Conservation (phyloP, 2,113 vertebrate species). For the Tychaedon coryphoeus region DNA sequence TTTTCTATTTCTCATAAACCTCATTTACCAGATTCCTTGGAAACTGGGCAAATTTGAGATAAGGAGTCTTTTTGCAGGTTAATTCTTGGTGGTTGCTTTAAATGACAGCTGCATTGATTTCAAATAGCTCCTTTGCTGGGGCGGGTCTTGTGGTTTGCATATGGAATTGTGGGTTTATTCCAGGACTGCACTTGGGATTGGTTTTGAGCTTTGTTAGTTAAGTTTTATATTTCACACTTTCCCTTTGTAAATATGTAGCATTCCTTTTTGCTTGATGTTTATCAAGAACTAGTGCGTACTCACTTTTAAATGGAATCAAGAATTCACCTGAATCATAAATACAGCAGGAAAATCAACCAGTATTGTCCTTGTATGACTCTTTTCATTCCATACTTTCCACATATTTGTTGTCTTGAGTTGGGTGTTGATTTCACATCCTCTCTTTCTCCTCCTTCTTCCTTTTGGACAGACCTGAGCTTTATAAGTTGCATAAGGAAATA, state of each 20-base stretch:
- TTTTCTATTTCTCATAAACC: not conserved
- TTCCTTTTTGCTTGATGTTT: not conserved
- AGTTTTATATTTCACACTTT: not conserved
- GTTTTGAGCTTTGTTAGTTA: not conserved
- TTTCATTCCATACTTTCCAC: not conserved
- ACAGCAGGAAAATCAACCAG: not conserved
- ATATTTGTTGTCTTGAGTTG: not conserved
- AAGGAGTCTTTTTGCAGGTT: not conserved
- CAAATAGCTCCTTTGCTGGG: not conserved
- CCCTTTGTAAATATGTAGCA: not conserved
- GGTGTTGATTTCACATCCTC: not conserved
- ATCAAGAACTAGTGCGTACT: not conserved
- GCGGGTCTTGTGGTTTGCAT: not conserved
- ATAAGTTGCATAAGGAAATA: not conserved
- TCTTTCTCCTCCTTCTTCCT: not conserved
- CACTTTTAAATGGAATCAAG: not conserved
- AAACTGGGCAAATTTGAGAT: not conserved
- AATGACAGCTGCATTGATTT: not conserved
- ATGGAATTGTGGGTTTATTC: not conserved
- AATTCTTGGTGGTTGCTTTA: not conserved
- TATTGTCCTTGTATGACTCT: not conserved
- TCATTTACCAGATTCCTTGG: not conserved
- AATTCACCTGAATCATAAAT: not conserved
- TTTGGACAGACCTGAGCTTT: not conserved
- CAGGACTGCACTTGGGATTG: not conserved